Conservation (phyloP, 2,113 vertebrate genomes). For the Atlantisia rogersi region DNA sequence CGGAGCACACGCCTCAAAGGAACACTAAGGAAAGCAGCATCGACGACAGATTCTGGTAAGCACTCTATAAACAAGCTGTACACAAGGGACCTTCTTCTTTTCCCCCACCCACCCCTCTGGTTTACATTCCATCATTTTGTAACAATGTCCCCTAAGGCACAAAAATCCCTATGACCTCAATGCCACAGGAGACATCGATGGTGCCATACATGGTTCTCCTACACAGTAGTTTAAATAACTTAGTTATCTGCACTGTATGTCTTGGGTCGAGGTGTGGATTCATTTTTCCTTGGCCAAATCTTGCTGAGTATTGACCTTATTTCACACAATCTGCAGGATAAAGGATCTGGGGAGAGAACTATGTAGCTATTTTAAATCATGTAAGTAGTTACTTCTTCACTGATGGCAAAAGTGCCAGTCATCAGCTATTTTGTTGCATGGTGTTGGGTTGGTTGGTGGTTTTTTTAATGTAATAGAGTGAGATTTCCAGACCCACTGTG, state of each 20-base stretch:
- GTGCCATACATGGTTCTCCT: slow-evolving; percentile 66
- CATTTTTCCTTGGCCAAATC: slow-evolving; percentile 66
- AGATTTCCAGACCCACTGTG: slow-evolving; percentile 10
- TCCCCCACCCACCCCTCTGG: slow-evolving; percentile 50
- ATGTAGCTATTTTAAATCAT: background rate
- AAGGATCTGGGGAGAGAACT: slow-evolving; percentile 55
- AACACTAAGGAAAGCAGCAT: slow-evolving; percentile 39
- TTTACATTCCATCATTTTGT: slow-evolving; percentile 62
- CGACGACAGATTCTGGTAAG: background rate
- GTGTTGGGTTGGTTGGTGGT: background rate
- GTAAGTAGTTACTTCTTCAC: slow-evolving; percentile 2
- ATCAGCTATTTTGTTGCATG: background rate
- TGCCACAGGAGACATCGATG: slow-evolving; percentile 69
- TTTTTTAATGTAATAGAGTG: background rate
- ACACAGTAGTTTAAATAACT: slow-evolving; percentile 73
- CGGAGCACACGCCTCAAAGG: background rate
- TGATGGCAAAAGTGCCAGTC: background rate
- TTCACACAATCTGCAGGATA: slow-evolving; percentile 49
- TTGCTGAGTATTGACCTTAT: slow-evolving; percentile 66
- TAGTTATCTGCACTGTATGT: slow-evolving; percentile 66
- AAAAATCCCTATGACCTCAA: slow-evolving; percentile 69
- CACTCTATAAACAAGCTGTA: slow-evolving; percentile 57
- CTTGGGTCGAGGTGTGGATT: slow-evolving; percentile 64
- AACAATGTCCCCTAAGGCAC: slow-evolving; percentile 75
- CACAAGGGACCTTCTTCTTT: slow-evolving; percentile 13